These are phyloP conservation scores for Drosophila chauvacae DNA, from an alignment of 1,140 invertebrate species.

Conservation along the genomic window DNA sequence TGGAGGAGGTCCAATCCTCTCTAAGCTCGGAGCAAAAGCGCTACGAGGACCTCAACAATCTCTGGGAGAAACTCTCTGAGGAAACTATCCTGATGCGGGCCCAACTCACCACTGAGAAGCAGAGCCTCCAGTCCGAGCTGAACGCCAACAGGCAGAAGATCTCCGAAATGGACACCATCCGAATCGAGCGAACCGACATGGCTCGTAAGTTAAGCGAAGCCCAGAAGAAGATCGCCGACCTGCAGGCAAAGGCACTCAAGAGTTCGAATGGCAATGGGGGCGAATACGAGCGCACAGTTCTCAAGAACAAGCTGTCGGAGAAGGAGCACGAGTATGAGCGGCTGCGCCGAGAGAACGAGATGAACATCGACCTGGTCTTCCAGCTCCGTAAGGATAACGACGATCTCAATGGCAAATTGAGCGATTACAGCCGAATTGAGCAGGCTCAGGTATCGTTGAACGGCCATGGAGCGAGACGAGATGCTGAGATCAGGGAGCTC, in stretches of 20 bases:
- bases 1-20: conserved; percentile 87
- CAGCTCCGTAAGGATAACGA: conserved; percentile 91
- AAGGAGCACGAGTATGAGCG: conserved; percentile 90
- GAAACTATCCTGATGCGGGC: conserved; percentile 92
- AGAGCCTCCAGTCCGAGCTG: conserved; percentile 86
- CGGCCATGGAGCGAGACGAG: conserved; percentile 89
- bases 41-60: conserved; percentile 91
- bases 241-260: conserved; percentile 71
- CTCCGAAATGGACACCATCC: conserved; percentile 70
- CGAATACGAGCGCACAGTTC: conserved; percentile 88
- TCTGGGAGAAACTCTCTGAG: conserved; percentile 93
- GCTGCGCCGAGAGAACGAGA: conserved; percentile 89
- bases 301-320: conserved; percentile 90
- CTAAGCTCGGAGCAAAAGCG: conserved; percentile 89
- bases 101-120: conserved; percentile 91
- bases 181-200: conserved; percentile 77
- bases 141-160: conserved; percentile 69
- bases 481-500: conserved; percentile 90
- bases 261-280: conserved; percentile 84
- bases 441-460: conserved; percentile 92
- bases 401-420: conserved; percentile 91
- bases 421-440: conserved; percentile 93
- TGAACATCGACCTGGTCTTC: conserved; percentile 89
- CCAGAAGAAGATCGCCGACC: conserved; percentile 87
- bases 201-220: conserved; percentile 89